phyloP scores from a whole-genome alignment of 1,140 invertebrate species.

The Plectrocnemia conspersa region DNA sequence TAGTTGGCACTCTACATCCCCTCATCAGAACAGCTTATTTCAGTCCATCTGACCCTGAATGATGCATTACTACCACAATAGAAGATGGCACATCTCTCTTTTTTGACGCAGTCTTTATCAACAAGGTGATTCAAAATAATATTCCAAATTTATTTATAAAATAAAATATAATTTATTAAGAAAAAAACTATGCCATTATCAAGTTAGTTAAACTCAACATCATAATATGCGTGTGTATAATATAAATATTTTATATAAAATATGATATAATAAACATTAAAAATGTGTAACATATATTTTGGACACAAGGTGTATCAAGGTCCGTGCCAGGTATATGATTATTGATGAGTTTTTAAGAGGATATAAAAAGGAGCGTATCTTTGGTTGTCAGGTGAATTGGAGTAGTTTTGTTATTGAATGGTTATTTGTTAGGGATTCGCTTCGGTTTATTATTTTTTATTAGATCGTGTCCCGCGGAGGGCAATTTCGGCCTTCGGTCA shows the following conservation, averaged over 20 bases:
- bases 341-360: slow-evolving; percentile 35
- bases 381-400: slow-evolving; percentile 32
- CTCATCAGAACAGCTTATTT: slow-evolving; percentile 16
- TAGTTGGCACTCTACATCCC: not conserved
- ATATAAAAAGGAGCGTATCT: slow-evolving; percentile 29
- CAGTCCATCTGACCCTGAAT: slow-evolving; percentile 12
- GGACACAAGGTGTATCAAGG: too few species aligned
- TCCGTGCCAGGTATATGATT: slow-evolving; percentile 23
- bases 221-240: too few species aligned
- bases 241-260: too few species aligned
- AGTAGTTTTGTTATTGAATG: slow-evolving; percentile 34
- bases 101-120: slow-evolving; percentile 19
- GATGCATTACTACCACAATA: slow-evolving; percentile 23
- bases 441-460: slow-evolving; percentile 15
- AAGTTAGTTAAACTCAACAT: too few species aligned
- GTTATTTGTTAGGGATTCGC: slow-evolving; percentile 27
- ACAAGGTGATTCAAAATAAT: slow-evolving; percentile 1
- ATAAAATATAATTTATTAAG: not conserved
- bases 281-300: too few species aligned
- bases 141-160: not conserved
- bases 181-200: too few species aligned
- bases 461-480: slow-evolving; percentile 11
- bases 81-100: slow-evolving; percentile 18
- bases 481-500: slow-evolving; percentile 10
- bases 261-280: too few species aligned